Evolutionary conservation across 2,888 invertebrate genomes (phyloP).

Genomic region (Acronicta leporina): DNA sequence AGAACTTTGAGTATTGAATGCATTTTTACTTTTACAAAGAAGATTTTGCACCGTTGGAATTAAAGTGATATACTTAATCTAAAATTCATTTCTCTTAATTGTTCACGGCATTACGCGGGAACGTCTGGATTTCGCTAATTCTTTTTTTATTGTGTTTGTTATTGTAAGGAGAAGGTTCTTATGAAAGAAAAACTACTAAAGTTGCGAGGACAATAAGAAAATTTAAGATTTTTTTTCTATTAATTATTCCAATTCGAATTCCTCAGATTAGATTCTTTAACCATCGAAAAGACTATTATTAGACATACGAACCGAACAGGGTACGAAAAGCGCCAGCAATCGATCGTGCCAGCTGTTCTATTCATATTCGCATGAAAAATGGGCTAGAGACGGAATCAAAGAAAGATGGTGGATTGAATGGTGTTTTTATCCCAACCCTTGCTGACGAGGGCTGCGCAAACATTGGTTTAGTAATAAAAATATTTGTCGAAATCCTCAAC

Average conservation of each 20-base stretch:
- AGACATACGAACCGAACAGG: constrained; percentile 59
- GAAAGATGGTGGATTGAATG: constrained; percentile 78
- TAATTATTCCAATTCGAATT: no score
- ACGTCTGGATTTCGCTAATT: no score
- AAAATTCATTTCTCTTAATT: no score
- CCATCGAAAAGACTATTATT: constrained; percentile 36
- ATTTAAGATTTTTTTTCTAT: neutral
- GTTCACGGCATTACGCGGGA: no score
- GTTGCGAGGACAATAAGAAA: no score
- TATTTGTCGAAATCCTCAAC: constrained; percentile 83
- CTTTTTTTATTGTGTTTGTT: no score
- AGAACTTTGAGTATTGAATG: constrained; percentile 14
- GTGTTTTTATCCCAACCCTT: constrained; percentile 79
- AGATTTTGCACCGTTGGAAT: no score
- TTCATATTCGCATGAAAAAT: constrained; percentile 76
- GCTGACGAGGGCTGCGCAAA: constrained; percentile 83
- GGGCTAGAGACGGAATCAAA: constrained; percentile 75
- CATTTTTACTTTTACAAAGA: constrained; percentile 25
- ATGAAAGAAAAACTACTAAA: no score
- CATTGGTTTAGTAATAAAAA: constrained; percentile 88
- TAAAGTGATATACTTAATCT: no score
- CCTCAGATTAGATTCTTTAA: no score
- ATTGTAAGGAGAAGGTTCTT: no score
- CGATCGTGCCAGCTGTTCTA: constrained; percentile 74
- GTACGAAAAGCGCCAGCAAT: constrained; percentile 68